Evolutionary conservation across 2,888 invertebrate species (phyloP).

Genomic region (Xylota sylvarum): DNA sequence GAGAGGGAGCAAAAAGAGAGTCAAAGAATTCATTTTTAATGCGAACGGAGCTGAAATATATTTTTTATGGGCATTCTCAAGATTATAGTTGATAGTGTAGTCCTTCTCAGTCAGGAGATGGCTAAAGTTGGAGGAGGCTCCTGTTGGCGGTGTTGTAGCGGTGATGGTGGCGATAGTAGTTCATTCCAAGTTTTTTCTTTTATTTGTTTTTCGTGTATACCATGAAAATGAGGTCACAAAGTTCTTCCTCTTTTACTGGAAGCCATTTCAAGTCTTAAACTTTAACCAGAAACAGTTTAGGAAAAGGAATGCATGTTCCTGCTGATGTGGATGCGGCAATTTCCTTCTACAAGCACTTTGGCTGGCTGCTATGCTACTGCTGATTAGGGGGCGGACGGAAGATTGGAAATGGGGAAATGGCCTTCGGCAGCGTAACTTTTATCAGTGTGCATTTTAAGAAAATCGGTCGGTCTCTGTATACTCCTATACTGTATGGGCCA

Average conservation of each 20-base stretch:
- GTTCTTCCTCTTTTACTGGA: conserved; percentile 60
- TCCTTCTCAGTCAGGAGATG: conserved; percentile 22
- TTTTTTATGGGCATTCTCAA: conserved; percentile 65
- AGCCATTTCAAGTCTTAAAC: conserved; percentile 73
- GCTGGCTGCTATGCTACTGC: conserved; percentile 5
- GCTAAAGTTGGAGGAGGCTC: conserved; percentile 18
- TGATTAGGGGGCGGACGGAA: conserved; percentile 41
- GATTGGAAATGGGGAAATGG: conserved; percentile 42
- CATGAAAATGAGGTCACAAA: conserved; percentile 70
- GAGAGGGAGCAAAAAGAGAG: not conserved
- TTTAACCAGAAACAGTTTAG: conserved; percentile 68
- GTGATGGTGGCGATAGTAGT: conserved; percentile 33
- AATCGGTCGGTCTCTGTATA: conserved; percentile 45
- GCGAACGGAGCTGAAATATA: conserved; percentile 47
- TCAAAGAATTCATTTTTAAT: conserved; percentile 68
- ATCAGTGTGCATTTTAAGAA: conserved; percentile 59
- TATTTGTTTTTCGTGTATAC: conserved; percentile 56
- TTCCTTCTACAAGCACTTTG: conserved; percentile 54
- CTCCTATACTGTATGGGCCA: conserved; percentile 28
- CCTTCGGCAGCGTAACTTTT: conserved; percentile 64
- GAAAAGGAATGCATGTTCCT: conserved; percentile 68
- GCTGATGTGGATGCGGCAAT: conserved; percentile 70
- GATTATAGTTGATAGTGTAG: conserved; percentile 66
- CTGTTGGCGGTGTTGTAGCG: not conserved
- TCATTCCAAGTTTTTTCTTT: conserved; percentile 33